Evolutionary conservation across 2,797 vertebrate species (phyloP), one percentile per base, ranked within the genome.

Genomic region (Ptychadena robeensis): DNA sequence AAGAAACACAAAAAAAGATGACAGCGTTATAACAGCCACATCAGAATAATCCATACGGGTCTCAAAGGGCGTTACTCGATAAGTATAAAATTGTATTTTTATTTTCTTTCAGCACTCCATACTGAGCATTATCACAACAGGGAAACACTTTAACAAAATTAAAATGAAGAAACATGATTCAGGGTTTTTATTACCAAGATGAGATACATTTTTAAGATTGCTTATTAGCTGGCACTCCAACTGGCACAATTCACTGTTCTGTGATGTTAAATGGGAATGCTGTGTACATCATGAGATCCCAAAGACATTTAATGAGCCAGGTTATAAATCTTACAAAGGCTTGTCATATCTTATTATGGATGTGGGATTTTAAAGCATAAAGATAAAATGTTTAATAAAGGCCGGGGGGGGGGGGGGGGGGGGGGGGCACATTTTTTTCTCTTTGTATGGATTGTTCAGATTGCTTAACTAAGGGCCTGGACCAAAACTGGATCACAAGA

Each of bases 1-100:
- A n/a, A 57, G 11, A 28, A 61, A 11, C 38, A 40, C 38, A 40
- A 61, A 25, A 61, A 61, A 57, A 59, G 25, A 9, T 59, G 1
- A n/a, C 9, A 7, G 4, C 44, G 8, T 53, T 53, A 44, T 11
- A 40, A 27, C 38, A 48, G 37, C 63, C 74, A 66, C 73, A 66
- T 76, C 61, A 76, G 28, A 66, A 63, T 77, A 7, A 48, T 67
- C 66, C 67, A 34, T 35, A 68, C 14, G 10, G 67, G 28, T 48
- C 65, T n/a, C 76, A 37, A 35, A 59, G 18, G 22, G 59, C 63
- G 8, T 35, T 32, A 68, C 12, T 14, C 25, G 35, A 67, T 35
- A 70, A 27, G 27, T 61, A 9, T 25, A 61, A 61, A 61, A 9
- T 28, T 11, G 59, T 8, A 53, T 53, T 28, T 10, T 61, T 57